These are phyloP conservation scores for Nematolebias whitei DNA, from an alignment of 2,113 vertebrate genomes.

Conservation along the genomic window DNA sequence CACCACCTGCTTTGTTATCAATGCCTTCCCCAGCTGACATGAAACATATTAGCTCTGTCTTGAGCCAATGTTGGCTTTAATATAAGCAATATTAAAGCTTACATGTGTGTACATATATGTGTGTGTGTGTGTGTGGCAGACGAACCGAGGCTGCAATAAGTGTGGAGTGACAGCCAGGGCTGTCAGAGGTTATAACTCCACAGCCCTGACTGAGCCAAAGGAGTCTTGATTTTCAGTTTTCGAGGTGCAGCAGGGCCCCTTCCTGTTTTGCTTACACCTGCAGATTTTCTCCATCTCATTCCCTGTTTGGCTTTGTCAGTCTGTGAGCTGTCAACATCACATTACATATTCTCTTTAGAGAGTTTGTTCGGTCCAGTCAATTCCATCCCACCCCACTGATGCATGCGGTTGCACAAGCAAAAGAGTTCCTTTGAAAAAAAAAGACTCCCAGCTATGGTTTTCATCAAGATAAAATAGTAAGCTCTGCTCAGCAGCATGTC, in stretches of 20 bases:
- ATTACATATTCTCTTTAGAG: conserved; percentile 56
- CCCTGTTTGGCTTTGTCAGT: conserved; percentile 41
- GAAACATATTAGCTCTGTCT: conserved; percentile 63
- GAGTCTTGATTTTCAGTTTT: conserved; percentile 56
- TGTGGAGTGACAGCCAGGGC: conserved; percentile 18
- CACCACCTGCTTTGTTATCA: conserved; percentile 17
- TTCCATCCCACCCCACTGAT: conserved; percentile 7
- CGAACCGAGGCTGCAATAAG: conserved; percentile 21
- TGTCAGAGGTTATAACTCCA: conserved; percentile 35
- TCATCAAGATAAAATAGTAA: background rate
- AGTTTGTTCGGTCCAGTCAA: conserved; percentile 37
- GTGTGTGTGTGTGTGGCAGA: conserved; percentile 7
- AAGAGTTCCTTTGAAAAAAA: background rate
- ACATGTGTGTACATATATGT: conserved; percentile 27
- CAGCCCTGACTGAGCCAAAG: conserved; percentile 23
- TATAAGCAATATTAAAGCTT: conserved; percentile 40
- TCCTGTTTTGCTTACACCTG: conserved; percentile 59
- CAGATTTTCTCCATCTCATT: conserved; percentile 50
- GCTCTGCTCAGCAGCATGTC: conserved; percentile 8
- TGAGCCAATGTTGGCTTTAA: conserved; percentile 9
- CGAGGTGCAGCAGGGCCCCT: conserved; percentile 63
- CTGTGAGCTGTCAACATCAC: conserved; percentile 37
- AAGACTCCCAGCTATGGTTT: background rate
- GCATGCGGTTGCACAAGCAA: background rate
- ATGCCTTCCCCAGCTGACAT: conserved; percentile 37